Conservation (phyloP, 2,113 vertebrate species). For the Prolemur simus region DNA sequence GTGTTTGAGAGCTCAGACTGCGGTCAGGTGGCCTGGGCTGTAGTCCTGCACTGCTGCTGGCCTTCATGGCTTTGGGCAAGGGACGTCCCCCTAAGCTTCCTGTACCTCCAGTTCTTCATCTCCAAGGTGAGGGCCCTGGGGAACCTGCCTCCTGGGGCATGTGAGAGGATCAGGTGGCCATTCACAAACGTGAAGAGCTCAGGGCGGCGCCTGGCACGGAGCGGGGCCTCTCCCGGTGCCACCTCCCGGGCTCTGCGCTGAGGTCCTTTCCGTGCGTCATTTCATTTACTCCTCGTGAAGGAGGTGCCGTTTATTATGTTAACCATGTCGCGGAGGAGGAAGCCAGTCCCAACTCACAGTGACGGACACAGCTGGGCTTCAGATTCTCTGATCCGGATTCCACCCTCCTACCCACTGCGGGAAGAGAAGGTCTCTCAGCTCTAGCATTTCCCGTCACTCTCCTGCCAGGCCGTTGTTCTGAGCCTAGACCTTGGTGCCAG, state of each 20-base stretch:
- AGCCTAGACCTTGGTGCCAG: not conserved
- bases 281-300: not conserved
- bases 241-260: not conserved
- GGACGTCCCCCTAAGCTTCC: not conserved
- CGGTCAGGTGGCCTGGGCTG: not conserved
- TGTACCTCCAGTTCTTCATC: not conserved
- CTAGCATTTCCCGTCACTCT: not conserved
- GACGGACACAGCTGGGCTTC: not conserved
- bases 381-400: not conserved
- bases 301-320: not conserved
- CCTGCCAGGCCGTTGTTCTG: not conserved
- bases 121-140: not conserved
- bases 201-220: not conserved
- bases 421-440: not conserved
- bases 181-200: not conserved
- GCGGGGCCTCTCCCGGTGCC: not conserved
- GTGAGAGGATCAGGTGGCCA: not conserved
- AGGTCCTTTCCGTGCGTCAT: not conserved
- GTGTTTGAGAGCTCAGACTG: not conserved
- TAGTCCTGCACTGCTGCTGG: not conserved
- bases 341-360: not conserved
- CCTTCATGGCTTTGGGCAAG: fast-evolving
- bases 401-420: not conserved
- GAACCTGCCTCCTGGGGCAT: not conserved
- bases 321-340: not conserved